Evolutionary conservation across 1,140 invertebrate genomes (phyloP).

Genomic region (Drosophila tani): DNA sequence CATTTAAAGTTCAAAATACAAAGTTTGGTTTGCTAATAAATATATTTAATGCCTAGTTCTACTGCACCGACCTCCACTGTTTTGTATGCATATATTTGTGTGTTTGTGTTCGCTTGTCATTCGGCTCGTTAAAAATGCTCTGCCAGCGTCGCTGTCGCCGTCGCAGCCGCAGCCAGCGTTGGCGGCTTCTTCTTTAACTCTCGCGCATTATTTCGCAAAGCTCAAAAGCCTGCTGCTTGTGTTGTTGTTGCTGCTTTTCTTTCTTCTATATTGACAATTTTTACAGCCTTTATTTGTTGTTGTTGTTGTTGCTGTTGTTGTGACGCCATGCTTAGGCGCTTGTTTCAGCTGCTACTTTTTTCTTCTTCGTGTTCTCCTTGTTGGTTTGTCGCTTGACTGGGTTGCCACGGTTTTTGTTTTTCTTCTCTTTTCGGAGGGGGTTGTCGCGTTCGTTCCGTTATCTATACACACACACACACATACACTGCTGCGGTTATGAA

Average conservation of each 20-base stretch:
- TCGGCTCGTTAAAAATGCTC: conserved; percentile 73
- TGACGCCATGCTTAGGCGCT: conserved; percentile 80
- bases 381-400: conserved; percentile 65
- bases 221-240: conserved; percentile 59
- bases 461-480: conserved; percentile 62
- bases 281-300: conserved; percentile 68
- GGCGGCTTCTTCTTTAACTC: conserved; percentile 78
- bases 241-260: conserved; percentile 52
- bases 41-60: background rate
- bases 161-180: conserved; percentile 47
- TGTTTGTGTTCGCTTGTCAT: conserved; percentile 66
- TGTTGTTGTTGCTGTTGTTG: conserved; percentile 57
- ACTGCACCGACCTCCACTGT: conserved; percentile 9
- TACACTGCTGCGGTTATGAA: conserved; percentile 62
- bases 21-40: background rate
- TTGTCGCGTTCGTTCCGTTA: conserved; percentile 68
- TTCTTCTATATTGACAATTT: conserved; percentile 82
- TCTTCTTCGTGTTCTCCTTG: conserved; percentile 30
- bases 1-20: background rate
- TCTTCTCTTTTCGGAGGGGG: conserved; percentile 62
- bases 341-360: conserved; percentile 66
- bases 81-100: conserved; percentile 40
- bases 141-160: conserved; percentile 31
- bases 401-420: conserved; percentile 53
- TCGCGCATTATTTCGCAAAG: conserved; percentile 75